Base-by-base conservation (phyloP, 2,888 invertebrate genomes). In the Harmothoe impar region DNA sequence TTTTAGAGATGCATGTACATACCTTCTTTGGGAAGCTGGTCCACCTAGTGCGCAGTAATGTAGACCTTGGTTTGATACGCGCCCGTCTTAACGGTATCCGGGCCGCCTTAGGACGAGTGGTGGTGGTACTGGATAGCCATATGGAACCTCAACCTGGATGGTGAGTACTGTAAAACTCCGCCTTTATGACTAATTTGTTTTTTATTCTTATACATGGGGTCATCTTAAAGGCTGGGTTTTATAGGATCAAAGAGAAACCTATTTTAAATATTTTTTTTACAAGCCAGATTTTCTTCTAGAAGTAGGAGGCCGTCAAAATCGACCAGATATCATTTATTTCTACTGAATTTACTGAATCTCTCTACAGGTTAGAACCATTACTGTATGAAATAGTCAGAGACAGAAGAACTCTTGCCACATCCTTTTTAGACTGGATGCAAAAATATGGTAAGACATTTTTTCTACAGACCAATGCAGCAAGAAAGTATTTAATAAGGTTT, bases 381-480 rank as follows among this genome's bases (percentile, higher is more conserved):
- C 62, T 91, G 23, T 88, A 89, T 43, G 89, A 90, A 35, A 91
- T 91, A 15, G 25, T 43, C 23, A 33, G 51, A 35, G 77, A 91
- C 29, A 84, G 77, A 54, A 23, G 68, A 23, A 90, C 90, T 5
- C 62, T 91, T 33, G 91, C 90, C 7, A 90, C 85, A 5, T 51
- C 81, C 51, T 91, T 89, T 54, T 81, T 91, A 35, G 91, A 91
- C 85, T 91, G 91, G 91, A 91, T 91, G 91, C 54, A 91, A 43
- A 86, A 86, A 31, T 0, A 0, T 25, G 54, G 86, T 86, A 54
- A 52, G 54, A 35, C 43, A n/a, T n/a, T n/a, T n/a, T n/a, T n/a
- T n/a, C n/a, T n/a, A n/a, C n/a, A n/a, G n/a, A n/a, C n/a, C n/a
- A n/a, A n/a, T n/a, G n/a, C n/a, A n/a, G n/a, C n/a, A n/a, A n/a